Conservation (phyloP, 2,797 vertebrate genomes). For the Pangasius djambal region DNA sequence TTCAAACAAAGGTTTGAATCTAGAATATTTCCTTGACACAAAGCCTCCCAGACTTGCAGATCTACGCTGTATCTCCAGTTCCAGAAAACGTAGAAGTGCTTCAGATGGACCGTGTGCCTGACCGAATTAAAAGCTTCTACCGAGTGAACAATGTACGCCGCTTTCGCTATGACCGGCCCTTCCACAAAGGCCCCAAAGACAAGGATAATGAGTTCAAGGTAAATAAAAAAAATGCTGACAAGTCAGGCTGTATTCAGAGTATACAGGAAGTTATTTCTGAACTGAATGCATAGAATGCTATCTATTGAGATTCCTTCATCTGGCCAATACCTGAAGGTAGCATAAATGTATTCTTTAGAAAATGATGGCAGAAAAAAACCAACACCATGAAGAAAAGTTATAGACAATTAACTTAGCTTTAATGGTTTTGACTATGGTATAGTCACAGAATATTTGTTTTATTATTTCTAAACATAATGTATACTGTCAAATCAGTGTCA, state of each 20-base stretch:
- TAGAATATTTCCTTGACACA: conserved; percentile 78
- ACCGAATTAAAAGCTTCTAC: conserved; percentile 99
- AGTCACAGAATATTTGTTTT: not conserved
- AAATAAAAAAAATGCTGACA: not conserved
- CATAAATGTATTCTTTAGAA: too few relatives aligned
- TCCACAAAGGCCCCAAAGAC: conserved; percentile 97
- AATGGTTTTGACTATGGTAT: not conserved
- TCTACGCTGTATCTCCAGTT: conserved; percentile 96
- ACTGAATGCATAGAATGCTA: not conserved
- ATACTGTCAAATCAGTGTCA: not conserved
- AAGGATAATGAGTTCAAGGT: conserved; percentile 99
- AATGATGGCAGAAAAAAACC: not conserved
- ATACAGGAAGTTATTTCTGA: not conserved
- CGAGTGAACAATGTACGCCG: conserved; percentile 95
- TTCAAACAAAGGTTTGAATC: not conserved
- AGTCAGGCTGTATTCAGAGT: not conserved
- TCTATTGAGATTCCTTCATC: not conserved
- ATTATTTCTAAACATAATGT: not conserved
- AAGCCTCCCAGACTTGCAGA: conserved; percentile 88
- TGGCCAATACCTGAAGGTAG: too few relatives aligned
- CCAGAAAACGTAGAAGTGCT: conserved; percentile 92
- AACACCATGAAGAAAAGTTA: not conserved
- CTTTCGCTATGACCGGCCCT: conserved; percentile 97
- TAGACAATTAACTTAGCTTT: not conserved
- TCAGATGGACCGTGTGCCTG: conserved; percentile 95